Evolutionary conservation across 1,140 invertebrate species (phyloP).

Genomic region (Elymnias hypermnestra): DNA sequence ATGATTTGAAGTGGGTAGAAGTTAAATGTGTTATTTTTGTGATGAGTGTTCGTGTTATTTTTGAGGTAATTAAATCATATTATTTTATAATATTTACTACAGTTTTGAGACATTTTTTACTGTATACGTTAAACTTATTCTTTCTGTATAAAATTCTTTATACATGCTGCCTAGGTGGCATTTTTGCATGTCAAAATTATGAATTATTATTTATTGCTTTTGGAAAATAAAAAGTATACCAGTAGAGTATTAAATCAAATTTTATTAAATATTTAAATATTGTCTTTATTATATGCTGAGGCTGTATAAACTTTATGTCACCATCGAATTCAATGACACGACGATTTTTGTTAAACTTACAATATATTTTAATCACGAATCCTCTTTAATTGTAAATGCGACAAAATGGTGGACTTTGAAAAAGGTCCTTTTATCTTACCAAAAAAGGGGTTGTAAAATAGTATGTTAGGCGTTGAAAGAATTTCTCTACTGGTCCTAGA

Average conservation of each 20-base stretch:
- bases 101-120: neutral
- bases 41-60: constrained; percentile 68
- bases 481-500: too few relatives aligned
- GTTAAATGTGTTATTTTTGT: constrained; percentile 71
- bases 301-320: constrained; percentile 16
- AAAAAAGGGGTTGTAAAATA: too few relatives aligned
- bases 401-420: too few relatives aligned
- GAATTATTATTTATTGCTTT: constrained; percentile 29
- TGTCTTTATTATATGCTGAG: neutral
- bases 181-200: constrained; percentile 54
- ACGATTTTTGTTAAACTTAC: constrained; percentile 16
- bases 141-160: constrained; percentile 16
- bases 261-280: too few relatives aligned
- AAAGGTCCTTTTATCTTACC: too few relatives aligned
- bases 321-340: constrained; percentile 20
- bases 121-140: neutral
- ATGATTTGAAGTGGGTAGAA: constrained; percentile 69
- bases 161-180: constrained; percentile 61
- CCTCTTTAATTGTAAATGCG: neutral
- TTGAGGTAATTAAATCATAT: constrained; percentile 55
- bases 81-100: constrained; percentile 1
- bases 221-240: constrained; percentile 2
- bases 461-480: too few relatives aligned
- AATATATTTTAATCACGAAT: too few relatives aligned
- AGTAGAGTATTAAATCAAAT: too few relatives aligned